Evolutionary conservation across 2,797 vertebrate genomes (phyloP).

Genomic region (Rhinogobio ventralis): DNA sequence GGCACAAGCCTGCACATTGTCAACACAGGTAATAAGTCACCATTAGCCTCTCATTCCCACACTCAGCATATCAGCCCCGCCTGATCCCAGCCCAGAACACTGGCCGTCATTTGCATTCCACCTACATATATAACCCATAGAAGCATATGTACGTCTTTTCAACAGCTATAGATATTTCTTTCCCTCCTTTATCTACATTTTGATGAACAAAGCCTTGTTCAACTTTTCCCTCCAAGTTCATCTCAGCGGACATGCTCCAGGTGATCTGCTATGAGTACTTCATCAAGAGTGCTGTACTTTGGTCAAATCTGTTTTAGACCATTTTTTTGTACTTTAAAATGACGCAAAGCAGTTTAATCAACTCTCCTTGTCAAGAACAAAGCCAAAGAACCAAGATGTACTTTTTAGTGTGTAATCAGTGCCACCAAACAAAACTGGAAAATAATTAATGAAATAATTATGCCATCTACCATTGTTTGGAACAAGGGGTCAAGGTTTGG

Average conservation of each 20-base stretch:
- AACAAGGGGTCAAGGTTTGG: neutral
- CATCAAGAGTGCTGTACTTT: conserved; percentile 85
- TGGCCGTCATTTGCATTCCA: conserved; percentile 87
- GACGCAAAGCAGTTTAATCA: conserved; percentile 12
- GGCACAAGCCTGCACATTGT: conserved; percentile 91
- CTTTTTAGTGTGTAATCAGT: neutral
- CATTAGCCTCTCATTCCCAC: conserved; percentile 86
- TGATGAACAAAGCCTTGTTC: conserved; percentile 77
- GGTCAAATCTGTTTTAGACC: conserved; percentile 83
- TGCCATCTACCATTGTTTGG: neutral
- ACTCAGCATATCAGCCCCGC: conserved; percentile 85
- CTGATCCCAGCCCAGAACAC: conserved; percentile 79
- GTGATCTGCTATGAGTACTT: conserved; percentile 81
- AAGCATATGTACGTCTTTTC: conserved; percentile 27
- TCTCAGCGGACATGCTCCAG: conserved; percentile 78
- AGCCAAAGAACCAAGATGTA: neutral
- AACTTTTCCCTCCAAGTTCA: conserved; percentile 76
- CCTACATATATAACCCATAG: conserved; percentile 67
- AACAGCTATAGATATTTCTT: conserved; percentile 70
- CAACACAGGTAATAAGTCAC: conserved; percentile 98
- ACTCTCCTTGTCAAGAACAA: conserved; percentile 31
- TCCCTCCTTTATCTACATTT: conserved; percentile 79
- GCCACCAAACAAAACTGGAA: neutral
- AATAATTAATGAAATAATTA: neutral
- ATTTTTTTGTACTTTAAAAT: conserved; percentile 68